Evolutionary conservation across 2,888 invertebrate genomes (phyloP), one percentile per base, ranked within the genome.

Genomic region (Zhuqinia jingwanae): DNA sequence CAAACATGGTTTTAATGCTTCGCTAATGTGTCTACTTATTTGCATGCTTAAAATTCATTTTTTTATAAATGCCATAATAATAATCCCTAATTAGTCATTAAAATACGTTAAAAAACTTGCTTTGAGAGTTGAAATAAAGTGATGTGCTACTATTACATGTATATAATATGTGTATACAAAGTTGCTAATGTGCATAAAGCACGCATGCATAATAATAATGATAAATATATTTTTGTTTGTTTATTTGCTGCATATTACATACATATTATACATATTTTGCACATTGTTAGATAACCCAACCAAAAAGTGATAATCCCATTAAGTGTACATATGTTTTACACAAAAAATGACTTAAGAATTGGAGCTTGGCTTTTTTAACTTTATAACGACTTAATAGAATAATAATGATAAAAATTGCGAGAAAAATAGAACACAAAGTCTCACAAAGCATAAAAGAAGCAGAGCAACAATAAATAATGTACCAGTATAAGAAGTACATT

Each of bases 331-430:
- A 17, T 22, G 13, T 45, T 25, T 22, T 25, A 50, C 50, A 73
- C 22, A 20, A 68, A 17, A 53, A 47, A 42, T 70, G 17, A 70
- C 17, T 36, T 10, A 17, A n/a, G 77, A 84, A 77, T 76, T 56
- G 27, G 84, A 84, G 84, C 84, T 84, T 68, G 68, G 77, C 84
- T 77, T 77, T 56, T 47, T 50, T n/a, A n/a, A n/a, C n/a, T n/a
- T 47, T 17, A 65, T 53, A 60, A 65, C 63, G 50, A 68, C 13
- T 45, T 22, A 11, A 47, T 68, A 22, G 17, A 20, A 3, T 63
- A 63, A 15, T 0, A n/a, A 63, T 15, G 30, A 63, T 30, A 65
- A 76, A 82, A 63, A 47, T 15, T 27, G 25, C n/a, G 17, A 47
- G 47, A 75, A 27, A 22, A 47, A 22, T 22, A 45, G 45, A 45